phyloP scores from a whole-genome alignment of 1,140 invertebrate genomes.

The Atta cephalotes region DNA sequence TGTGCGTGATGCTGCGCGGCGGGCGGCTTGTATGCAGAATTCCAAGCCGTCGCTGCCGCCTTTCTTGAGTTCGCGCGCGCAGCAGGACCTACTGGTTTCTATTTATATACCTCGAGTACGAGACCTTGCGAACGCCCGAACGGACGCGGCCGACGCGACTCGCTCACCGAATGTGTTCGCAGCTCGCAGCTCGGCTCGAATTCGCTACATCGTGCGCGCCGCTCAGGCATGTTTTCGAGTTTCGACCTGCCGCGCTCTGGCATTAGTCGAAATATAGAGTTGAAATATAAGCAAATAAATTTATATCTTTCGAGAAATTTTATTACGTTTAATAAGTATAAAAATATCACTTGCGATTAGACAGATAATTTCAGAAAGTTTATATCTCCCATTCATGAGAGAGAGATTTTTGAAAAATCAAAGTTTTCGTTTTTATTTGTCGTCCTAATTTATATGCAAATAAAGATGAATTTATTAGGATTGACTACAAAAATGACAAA shows the following conservation, averaged over 20 bases:
- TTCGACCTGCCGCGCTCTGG: neutral
- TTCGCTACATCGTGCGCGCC: constrained; percentile 18
- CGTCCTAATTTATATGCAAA: too few species aligned
- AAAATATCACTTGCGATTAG: too few species aligned
- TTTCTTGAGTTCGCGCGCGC: constrained; percentile 76
- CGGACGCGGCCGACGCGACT: constrained; percentile 25
- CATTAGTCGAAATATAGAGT: neutral
- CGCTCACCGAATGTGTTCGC: constrained; percentile 11
- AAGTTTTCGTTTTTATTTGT: too few species aligned
- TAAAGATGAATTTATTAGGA: too few species aligned
- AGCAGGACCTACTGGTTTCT: constrained; percentile 84
- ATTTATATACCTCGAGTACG: constrained; percentile 79
- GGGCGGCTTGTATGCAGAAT: constrained; percentile 78
- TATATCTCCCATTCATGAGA: too few species aligned
- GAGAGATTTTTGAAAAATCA: too few species aligned
- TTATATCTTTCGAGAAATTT: too few species aligned
- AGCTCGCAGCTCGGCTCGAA: neutral
- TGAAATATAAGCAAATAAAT: too few species aligned
- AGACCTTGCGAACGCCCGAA: constrained; percentile 76
- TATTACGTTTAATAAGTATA: too few species aligned
- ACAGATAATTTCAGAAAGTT: too few species aligned
- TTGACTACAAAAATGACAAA: too few species aligned
- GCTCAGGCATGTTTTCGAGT: neutral
- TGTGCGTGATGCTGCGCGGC: constrained; percentile 67
- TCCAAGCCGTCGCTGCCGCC: constrained; percentile 78